Evolutionary conservation across 2,797 vertebrate species (phyloP), one percentile per base, ranked within the genome.

Genomic region (Muscicapa comitata): DNA sequence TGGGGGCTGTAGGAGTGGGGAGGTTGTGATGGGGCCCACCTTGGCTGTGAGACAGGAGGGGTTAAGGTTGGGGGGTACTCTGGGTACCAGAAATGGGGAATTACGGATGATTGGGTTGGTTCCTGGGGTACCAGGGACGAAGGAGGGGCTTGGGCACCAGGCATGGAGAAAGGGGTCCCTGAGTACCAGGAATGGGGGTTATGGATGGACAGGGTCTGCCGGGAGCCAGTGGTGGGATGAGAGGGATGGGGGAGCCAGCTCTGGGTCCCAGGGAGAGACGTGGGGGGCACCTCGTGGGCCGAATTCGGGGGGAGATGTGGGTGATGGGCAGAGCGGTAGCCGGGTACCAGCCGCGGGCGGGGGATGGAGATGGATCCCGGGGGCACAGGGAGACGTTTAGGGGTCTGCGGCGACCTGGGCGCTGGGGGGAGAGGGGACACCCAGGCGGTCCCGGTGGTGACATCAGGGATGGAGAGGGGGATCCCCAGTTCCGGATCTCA

Each of bases 371-470:
- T 8, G 10, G 12, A 26, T 9, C 51, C 50, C 11, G 8, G 28
- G 24, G 16, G 11, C 1, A 3, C 28, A 2, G 19, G 40, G 38
- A 13, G 9, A 4, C 11, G 11, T 10, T 11, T 17, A 10, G 23
- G n/a, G 31, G 21, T 28, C 25, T 40, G 33, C 28, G 45, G 37
- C 12, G 19, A 33, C 24, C 24, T 18, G 42, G 23, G 54, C 6
- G 21, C 31, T 55, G 42, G 28, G 63, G 24, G 28, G 42, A 42
- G 48, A 63, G 58, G 58, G 33, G n/a, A 38, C 38, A 28, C 5
- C 9, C 38, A 7, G 66, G 40, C 28, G 20, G 45, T 35, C 4
- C 8, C 17, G 10, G 55, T 33, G n/a, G 28, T 47, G 57, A 19
- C 67, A 47, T 38, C 67, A 33, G 24, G 40, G 48, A 54, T 24